Conservation (phyloP, 1,140 invertebrate genomes). For the Piezodorus guildinii region DNA sequence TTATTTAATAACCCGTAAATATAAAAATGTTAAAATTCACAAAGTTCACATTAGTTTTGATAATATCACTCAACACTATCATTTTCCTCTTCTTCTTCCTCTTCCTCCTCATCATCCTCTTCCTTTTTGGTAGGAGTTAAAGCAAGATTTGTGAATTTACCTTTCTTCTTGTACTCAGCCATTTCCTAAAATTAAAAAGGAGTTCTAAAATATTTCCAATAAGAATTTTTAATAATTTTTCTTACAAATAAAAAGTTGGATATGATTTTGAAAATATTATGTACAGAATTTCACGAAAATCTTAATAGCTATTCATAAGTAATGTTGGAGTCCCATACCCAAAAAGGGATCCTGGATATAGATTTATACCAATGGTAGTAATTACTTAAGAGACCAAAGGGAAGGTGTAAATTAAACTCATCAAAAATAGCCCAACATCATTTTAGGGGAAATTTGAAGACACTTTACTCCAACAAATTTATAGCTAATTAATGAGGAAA, state of each 20-base stretch:
- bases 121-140: constrained; percentile 38
- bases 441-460: too few relatives aligned
- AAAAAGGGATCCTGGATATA: too few relatives aligned
- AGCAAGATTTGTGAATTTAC: constrained; percentile 40
- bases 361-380: too few relatives aligned
- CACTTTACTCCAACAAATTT: too few relatives aligned
- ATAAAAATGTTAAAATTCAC: constrained; percentile 5
- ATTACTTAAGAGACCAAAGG: too few relatives aligned
- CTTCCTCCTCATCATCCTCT: constrained; percentile 47
- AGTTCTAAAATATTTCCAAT: neutral
- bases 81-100: constrained; percentile 42
- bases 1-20: constrained; percentile 18
- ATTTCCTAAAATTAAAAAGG: constrained; percentile 46
- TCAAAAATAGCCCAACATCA: too few relatives aligned
- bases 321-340: too few relatives aligned
- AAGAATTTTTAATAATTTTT: constrained; percentile 20
- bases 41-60: constrained; percentile 10
- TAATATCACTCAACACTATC: constrained; percentile 24
- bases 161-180: constrained; percentile 69
- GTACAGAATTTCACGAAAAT: too few relatives aligned
- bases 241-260: constrained; percentile 29
- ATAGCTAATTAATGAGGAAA: too few relatives aligned
- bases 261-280: constrained; percentile 25
- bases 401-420: too few relatives aligned
- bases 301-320: too few relatives aligned